These are phyloP conservation scores for Formica aserva DNA, from an alignment of 2,888 invertebrate genomes.

Conservation along the genomic window DNA sequence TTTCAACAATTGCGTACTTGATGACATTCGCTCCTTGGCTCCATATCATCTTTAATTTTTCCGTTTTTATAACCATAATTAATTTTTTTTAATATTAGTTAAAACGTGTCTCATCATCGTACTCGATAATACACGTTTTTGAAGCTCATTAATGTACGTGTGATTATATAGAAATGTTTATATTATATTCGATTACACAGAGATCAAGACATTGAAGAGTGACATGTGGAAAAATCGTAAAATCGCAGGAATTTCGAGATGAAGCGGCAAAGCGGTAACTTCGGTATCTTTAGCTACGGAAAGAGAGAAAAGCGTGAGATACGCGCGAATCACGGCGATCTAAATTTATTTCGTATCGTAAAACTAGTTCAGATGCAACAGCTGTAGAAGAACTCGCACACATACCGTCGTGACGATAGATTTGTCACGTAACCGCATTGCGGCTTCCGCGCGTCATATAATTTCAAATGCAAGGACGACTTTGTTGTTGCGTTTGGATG, in stretches of 20 bases:
- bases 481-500: conserved; percentile 36
- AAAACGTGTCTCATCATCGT: not conserved
- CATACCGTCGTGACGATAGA: conserved; percentile 57
- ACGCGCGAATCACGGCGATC: conserved; percentile 21
- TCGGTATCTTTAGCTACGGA: not conserved
- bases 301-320: not conserved
- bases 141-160: conserved; percentile 1
- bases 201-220: not conserved
- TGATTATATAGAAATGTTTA: not conserved
- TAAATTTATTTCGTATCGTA: conserved; percentile 65
- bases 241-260: not conserved
- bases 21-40: conserved; percentile 43
- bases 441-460: conserved; percentile 42
- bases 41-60: not conserved
- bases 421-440: conserved; percentile 65
- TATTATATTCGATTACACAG: not conserved
- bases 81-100: not conserved
- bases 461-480: conserved; percentile 60
- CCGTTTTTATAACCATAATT: not conserved
- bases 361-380: conserved; percentile 67
- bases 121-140: not conserved
- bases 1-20: conserved; percentile 54
- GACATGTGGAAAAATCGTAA: not conserved
- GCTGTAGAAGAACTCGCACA: conserved; percentile 63
- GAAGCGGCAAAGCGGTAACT: not conserved